phyloP scores from a whole-genome alignment of 2,797 vertebrate species.

The Sebastes flavidus region DNA sequence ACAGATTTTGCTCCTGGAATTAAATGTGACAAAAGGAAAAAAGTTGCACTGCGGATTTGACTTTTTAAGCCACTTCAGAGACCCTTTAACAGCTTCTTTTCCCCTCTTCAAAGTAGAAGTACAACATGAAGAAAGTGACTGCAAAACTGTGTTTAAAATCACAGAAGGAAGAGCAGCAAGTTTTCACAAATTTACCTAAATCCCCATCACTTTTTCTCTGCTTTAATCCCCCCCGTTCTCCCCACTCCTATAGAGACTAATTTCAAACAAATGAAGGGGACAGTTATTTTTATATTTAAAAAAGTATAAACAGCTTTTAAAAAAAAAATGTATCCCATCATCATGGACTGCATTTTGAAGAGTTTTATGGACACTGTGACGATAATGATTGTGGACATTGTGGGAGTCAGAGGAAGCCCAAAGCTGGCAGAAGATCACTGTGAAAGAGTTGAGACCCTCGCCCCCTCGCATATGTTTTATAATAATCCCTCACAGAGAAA shows the following conservation, averaged over 20 bases:
- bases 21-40: conserved; percentile 38
- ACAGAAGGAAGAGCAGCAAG: background rate
- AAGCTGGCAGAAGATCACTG: conserved; percentile 62
- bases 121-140: background rate
- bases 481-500: conserved; percentile 2
- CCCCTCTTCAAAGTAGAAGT: background rate
- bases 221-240: background rate
- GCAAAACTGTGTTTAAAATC: conserved; percentile 1
- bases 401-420: conserved; percentile 19
- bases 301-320: conserved; percentile 37
- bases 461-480: background rate
- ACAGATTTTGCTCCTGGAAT: conserved; percentile 28
- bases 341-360: conserved; percentile 31
- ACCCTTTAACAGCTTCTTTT: background rate
- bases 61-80: conserved; percentile 35
- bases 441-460: conserved; percentile 46
- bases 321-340: conserved; percentile 41
- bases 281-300: conserved; percentile 78
- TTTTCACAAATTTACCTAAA: conserved; percentile 17
- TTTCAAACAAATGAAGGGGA: conserved; percentile 30
- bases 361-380: conserved; percentile 63
- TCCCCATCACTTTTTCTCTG: background rate
- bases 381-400: conserved; percentile 47
- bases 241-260: background rate
- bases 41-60: conserved; percentile 31